phyloP scores from a whole-genome alignment of 92 coral and sea anemone genomes.

The Desmophyllum pertusum region DNA sequence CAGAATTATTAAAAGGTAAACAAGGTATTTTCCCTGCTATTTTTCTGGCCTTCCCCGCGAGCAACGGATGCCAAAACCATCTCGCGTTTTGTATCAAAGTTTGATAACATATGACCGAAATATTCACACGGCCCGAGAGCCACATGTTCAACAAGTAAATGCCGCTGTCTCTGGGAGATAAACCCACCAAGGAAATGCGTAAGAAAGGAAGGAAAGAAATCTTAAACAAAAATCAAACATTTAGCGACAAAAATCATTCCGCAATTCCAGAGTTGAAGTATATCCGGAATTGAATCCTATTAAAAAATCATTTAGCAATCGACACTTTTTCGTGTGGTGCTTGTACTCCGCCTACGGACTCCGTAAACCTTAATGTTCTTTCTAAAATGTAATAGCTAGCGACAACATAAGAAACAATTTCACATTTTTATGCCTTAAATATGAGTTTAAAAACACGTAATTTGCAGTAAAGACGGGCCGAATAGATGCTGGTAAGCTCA shows the following conservation, averaged over 20 bases:
- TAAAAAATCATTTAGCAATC: constrained; percentile 2
- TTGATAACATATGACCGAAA: neutral
- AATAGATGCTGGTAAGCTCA: neutral
- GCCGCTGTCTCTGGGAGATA: constrained; percentile 14
- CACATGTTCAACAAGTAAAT: constrained; percentile 14
- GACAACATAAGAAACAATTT: neutral
- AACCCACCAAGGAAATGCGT: neutral
- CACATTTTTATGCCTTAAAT: neutral
- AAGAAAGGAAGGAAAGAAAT: neutral
- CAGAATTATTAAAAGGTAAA: neutral
- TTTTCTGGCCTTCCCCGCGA: neutral
- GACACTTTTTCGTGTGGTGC: neutral
- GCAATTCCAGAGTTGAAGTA: neutral
- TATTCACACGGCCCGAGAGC: neutral
- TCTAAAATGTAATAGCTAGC: neutral
- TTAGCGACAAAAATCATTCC: neutral
- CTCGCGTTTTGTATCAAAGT: neutral
- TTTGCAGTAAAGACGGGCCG: neutral
- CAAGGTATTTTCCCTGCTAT: neutral
- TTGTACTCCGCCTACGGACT: too few species aligned
- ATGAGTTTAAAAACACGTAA: neutral
- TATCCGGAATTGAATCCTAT: constrained; percentile 12
- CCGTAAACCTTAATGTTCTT: neutral
- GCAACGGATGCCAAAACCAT: neutral
- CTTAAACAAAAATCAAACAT: constrained; percentile 1